Evolutionary conservation across 1,140 invertebrate genomes (phyloP).

Genomic region (Lutraria rhynchaena): DNA sequence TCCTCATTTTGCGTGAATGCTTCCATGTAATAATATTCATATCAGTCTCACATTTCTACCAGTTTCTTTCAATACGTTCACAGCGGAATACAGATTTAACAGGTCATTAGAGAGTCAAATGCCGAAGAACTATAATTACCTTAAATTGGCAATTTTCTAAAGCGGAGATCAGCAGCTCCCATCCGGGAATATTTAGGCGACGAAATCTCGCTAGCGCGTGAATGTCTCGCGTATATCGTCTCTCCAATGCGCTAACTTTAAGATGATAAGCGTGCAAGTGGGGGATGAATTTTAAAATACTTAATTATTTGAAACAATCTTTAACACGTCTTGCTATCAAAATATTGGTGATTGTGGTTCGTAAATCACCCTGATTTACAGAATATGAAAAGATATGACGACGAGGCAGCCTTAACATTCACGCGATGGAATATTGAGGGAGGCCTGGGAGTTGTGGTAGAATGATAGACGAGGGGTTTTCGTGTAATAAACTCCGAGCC

Average conservation of each 20-base stretch:
- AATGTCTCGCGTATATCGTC: constrained; percentile 52
- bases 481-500: no score
- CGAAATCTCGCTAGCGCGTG: constrained; percentile 30
- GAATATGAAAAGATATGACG: constrained; percentile 29
- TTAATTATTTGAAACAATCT: constrained; percentile 57
- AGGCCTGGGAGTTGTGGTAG: no score
- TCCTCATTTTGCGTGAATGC: not conserved
- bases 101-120: constrained; percentile 47
- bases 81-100: constrained; percentile 46
- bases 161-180: constrained; percentile 39
- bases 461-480: no score
- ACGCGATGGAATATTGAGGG: constrained; percentile 6
- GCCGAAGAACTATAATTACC: constrained; percentile 52
- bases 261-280: constrained; percentile 32
- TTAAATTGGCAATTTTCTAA: constrained; percentile 57
- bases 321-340: constrained; percentile 31
- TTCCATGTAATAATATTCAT: constrained; percentile 30
- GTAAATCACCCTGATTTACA: constrained; percentile 35
- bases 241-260: constrained; percentile 36
- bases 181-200: constrained; percentile 15
- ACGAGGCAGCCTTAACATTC: constrained; percentile 9
- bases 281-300: constrained; percentile 49
- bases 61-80: not conserved
- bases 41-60: constrained; percentile 2
- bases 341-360: constrained; percentile 16